A percentile compares a stretch with the other conserved stretches of the same genome.
Conservation (phyloP, 2,888 invertebrate genomes). For the Nematopogon swammerdamellus region DNA sequence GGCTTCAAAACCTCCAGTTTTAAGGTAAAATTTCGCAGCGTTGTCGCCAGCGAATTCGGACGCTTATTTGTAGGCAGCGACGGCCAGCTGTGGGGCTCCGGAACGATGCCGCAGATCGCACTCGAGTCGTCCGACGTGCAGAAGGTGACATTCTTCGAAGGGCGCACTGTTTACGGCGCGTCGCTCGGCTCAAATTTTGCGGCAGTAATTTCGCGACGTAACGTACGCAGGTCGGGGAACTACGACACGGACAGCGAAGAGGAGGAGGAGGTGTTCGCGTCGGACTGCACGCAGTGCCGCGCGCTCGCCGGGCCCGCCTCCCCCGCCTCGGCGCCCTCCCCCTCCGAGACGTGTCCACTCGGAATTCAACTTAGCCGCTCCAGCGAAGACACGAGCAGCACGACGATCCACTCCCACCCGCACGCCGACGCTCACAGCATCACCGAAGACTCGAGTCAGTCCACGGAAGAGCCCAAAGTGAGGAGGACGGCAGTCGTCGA, state of each 20-base stretch:
- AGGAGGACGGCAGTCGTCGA: constrained; percentile 39
- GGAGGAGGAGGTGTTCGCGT: constrained; percentile 62
- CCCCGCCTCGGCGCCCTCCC: constrained; percentile 57
- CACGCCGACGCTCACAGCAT: constrained; percentile 52
- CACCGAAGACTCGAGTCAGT: constrained; percentile 56
- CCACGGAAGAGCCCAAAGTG: constrained; percentile 52
- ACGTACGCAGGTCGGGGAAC: constrained; percentile 42
- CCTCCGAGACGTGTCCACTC: constrained; percentile 62
- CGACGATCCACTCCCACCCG: constrained; percentile 55
- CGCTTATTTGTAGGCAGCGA: constrained; percentile 62
- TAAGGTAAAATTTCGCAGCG: constrained; percentile 59
- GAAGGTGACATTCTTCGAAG: constrained; percentile 66
- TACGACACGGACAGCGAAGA: constrained; percentile 61
- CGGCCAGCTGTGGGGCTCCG: constrained; percentile 69
- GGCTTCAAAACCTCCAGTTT: constrained; percentile 62
- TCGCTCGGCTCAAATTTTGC: constrained; percentile 77
- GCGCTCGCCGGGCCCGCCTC: constrained; percentile 54
- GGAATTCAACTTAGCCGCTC: constrained; percentile 59
- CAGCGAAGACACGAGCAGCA: constrained; percentile 60
- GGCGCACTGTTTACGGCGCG: constrained; percentile 64
- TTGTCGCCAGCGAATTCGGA: constrained; percentile 61
- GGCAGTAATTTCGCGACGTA: constrained; percentile 66
- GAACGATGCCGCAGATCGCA: constrained; percentile 64
- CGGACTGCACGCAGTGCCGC: constrained; percentile 64
- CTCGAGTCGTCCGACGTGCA: constrained; percentile 58